Base-by-base conservation (phyloP, 2,888 invertebrate species). In the Habroteleia sp. region DNA sequence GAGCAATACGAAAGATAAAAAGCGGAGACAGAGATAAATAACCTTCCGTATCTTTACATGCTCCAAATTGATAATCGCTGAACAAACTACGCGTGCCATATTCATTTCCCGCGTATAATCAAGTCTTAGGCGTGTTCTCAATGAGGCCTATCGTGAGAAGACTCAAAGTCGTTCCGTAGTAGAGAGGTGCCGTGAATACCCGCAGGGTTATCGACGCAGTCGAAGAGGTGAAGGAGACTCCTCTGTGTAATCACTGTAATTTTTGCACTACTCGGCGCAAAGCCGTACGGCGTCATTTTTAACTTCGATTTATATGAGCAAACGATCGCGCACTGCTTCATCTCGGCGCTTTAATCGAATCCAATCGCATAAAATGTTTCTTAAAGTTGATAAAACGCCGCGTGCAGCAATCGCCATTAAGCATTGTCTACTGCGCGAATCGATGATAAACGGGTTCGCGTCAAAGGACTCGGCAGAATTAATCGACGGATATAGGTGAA, bases 161-260 rank as follows among this genome's bases (percentile, higher is more conserved):
- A 71, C 65, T 76, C 72, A 66, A 72, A 76, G 75, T 76, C 39
- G 60, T 35, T 52, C 65, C 33, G 54, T 60, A 39, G 35, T 50
- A 37, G 69, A 41, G 75, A 65, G 58, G 65, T 73, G 71, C 72
- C 52, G 73, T 68, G 75, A 77, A 73, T 77, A 56, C 78, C 82
- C 78, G 48, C 77, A 77, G 80, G 81, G 63, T 72, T 72, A 72
- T 76, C 71, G 76, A 72, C 72, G 46, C 41, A 77, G 56, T 77
- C 74, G 77, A 80, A 79, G 78, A 80, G 79, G 80, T 73, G 76
- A 56, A 73, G 60, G 63, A 52, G 69, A 76, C 68, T 63, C 42
- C 41, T 48, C 66, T 39, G 72, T n/a, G n/a, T 86, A 86, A 87
- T 85, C 83, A 86, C 85, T 85, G 86, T 86, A 84, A 86, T 87